Evolutionary conservation across 2,113 vertebrate genomes (phyloP).

Genomic region (Pangasianodon gigas): DNA sequence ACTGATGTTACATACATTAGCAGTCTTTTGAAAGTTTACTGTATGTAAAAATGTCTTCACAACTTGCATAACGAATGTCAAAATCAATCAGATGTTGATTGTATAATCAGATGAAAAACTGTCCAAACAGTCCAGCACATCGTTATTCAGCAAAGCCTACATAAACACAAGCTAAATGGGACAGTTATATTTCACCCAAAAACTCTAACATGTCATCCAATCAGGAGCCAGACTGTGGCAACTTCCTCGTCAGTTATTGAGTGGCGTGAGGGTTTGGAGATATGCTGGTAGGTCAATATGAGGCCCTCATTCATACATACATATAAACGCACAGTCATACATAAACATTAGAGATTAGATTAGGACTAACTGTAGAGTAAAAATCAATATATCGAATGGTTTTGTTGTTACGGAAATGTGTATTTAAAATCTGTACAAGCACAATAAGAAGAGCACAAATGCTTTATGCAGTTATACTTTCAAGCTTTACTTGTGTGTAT

Average conservation of each 20-base stretch:
- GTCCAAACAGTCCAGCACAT: background rate
- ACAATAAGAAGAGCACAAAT: no score
- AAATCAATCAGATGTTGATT: background rate
- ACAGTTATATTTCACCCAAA: background rate
- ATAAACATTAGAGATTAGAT: background rate
- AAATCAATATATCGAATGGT: no score
- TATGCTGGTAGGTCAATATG: background rate
- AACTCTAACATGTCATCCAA: background rate
- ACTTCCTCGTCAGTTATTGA: background rate
- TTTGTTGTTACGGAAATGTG: no score
- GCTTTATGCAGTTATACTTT: no score
- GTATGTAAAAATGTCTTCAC: background rate
- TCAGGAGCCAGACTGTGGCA: background rate
- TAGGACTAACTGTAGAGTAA: no score
- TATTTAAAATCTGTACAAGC: no score
- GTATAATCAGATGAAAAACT: constrained; percentile 1
- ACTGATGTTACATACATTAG: background rate
- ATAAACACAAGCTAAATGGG: background rate
- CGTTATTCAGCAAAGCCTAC: background rate
- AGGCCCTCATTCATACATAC: background rate
- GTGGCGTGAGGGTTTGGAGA: constrained; percentile 19
- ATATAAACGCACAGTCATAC: background rate
- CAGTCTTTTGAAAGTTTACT: background rate
- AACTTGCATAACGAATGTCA: background rate
- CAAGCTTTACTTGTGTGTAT: no score